phyloP scores from a whole-genome alignment of 2,113 vertebrate species.

The Vulpes vulpes region DNA sequence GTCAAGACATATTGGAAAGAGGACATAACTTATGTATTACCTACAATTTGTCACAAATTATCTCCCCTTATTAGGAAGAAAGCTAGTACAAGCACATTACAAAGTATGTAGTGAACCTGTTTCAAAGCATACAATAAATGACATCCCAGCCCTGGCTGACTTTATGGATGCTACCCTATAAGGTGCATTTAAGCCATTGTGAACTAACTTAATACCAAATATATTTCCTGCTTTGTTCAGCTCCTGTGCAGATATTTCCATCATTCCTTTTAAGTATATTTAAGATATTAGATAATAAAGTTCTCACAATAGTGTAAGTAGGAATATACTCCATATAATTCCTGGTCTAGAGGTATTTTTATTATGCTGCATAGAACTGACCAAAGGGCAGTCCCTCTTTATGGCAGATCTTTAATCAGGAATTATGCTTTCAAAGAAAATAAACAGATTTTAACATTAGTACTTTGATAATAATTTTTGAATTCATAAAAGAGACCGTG shows the following conservation, averaged over 20 bases:
- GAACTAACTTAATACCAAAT: background rate
- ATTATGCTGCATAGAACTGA: background rate
- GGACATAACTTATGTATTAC: background rate
- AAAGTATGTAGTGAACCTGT: background rate
- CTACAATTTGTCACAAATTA: constrained; percentile 27
- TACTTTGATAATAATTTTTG: background rate
- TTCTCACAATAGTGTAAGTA: background rate
- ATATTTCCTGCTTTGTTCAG: background rate
- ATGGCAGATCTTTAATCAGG: background rate
- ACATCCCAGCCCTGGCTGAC: background rate
- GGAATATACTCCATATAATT: background rate
- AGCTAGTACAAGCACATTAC: background rate
- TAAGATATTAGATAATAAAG: background rate
- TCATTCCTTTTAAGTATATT: background rate
- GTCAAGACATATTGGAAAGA: background rate
- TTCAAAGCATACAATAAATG: background rate
- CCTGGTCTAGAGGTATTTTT: background rate
- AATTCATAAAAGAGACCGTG: background rate
- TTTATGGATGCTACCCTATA: background rate
- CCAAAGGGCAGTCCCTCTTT: background rate
- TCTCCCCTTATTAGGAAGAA: background rate
- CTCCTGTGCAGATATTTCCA: background rate
- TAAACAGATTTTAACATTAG: background rate
- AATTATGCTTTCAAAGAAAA: background rate
- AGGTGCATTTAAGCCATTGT: background rate